Percentiles rank a stretch among this genome's conserved stretches.
Evolutionary conservation across 1,140 invertebrate species (phyloP).

Genomic region (Pseudomyrmex sp.): DNA sequence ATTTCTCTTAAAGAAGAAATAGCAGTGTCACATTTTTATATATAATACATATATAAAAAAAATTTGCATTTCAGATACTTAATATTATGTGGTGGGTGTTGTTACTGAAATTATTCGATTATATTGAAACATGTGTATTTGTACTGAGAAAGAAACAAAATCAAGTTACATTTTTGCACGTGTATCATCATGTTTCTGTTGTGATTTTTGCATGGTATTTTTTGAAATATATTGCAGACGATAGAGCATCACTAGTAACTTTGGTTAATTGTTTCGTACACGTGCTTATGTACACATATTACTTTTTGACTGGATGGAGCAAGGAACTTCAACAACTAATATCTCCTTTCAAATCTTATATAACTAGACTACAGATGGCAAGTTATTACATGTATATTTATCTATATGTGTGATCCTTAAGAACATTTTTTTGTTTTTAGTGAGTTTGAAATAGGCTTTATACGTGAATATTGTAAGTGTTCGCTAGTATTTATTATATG

Average conservation of each 20-base stretch:
- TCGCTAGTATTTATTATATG: no score
- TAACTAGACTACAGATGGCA: conserved; percentile 47
- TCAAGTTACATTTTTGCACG: conserved; percentile 89
- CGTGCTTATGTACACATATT: conserved; percentile 43
- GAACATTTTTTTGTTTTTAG: neutral
- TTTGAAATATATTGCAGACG: conserved; percentile 82
- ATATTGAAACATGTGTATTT: conserved; percentile 86
- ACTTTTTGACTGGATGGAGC: conserved; percentile 5
- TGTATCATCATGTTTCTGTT: conserved; percentile 89
- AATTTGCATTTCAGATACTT: conserved; percentile 68
- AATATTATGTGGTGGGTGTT: conserved; percentile 77
- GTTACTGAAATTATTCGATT: conserved; percentile 76
- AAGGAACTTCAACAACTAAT: neutral
- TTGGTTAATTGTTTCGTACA: conserved; percentile 8
- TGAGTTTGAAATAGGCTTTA: no score
- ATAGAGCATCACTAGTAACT: conserved; percentile 1
- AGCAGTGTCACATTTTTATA: no score
- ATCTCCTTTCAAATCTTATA: neutral
- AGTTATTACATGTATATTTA: conserved; percentile 29
- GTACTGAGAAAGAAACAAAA: conserved; percentile 88
- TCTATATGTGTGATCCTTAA: neutral
- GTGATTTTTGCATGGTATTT: conserved; percentile 88
- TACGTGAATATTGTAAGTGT: no score
- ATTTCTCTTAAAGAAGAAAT: no score
- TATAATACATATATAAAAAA: neutral